Conservation (phyloP, 1,140 invertebrate genomes). For the Meteorus sp. region DNA sequence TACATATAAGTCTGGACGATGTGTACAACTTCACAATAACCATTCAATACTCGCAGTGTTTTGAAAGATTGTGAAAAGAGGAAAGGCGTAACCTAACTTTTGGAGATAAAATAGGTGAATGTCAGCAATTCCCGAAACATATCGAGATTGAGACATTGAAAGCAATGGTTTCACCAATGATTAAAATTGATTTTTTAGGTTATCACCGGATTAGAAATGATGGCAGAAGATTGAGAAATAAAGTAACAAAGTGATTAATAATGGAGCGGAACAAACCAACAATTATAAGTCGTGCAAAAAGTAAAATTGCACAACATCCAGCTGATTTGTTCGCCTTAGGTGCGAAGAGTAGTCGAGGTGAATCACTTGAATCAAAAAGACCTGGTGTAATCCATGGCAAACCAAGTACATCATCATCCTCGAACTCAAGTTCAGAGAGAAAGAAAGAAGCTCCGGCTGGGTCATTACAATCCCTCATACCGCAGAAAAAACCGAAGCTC, state of each 20-base stretch:
- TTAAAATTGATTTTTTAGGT: too few species aligned
- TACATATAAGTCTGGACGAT: too few species aligned
- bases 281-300: conserved; percentile 62
- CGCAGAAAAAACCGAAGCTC: conserved; percentile 57
- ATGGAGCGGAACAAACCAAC: conserved; percentile 64
- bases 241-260: conserved; percentile 22
- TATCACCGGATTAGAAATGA: too few species aligned
- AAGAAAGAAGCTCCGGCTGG: conserved; percentile 60
- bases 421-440: conserved; percentile 55
- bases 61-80: too few species aligned
- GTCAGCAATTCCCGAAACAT: too few species aligned
- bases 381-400: conserved; percentile 58
- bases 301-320: conserved; percentile 66
- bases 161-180: too few species aligned
- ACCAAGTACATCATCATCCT: conserved; percentile 47
- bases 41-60: too few species aligned
- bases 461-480: conserved; percentile 46
- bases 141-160: too few species aligned
- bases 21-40: too few species aligned
- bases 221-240: too few species aligned
- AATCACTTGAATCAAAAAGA: conserved; percentile 61
- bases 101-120: too few species aligned
- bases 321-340: conserved; percentile 66
- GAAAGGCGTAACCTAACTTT: too few species aligned
- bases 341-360: conserved; percentile 58